These are phyloP conservation scores for Tillus elongatus DNA, from an alignment of 2,888 invertebrate genomes.

Conservation along the genomic window DNA sequence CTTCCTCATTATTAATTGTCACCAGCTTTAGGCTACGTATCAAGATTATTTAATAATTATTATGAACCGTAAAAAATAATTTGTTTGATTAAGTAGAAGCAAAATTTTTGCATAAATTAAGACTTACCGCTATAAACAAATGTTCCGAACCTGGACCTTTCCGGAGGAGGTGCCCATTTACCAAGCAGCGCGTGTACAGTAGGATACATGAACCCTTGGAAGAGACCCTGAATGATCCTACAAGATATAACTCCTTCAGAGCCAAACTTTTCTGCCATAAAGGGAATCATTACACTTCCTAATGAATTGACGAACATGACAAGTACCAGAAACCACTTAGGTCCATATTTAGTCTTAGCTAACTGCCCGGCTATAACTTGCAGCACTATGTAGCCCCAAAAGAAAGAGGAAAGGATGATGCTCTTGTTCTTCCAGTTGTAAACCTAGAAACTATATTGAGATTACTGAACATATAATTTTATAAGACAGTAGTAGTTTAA, in stretches of 20 bases:
- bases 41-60: no score
- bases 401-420: slow-evolving; percentile 58
- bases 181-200: slow-evolving; percentile 57
- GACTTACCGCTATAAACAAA: no score
- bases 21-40: no score
- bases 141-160: slow-evolving; percentile 55
- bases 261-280: slow-evolving; percentile 48
- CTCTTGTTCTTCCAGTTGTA: slow-evolving; percentile 45
- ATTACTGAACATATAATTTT: no score
- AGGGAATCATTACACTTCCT: slow-evolving; percentile 55
- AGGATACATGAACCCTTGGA: slow-evolving; percentile 59
- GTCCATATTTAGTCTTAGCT: slow-evolving; percentile 60
- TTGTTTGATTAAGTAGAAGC: no score
- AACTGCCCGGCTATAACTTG: slow-evolving; percentile 59
- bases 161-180: slow-evolving; percentile 58
- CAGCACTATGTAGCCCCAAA: slow-evolving; percentile 61
- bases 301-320: slow-evolving; percentile 50
- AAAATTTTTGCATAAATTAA: no score
- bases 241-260: slow-evolving; percentile 51
- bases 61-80: no score
- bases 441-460: slow-evolving; percentile 36
- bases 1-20: no score
- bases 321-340: slow-evolving; percentile 50
- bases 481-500: no score
- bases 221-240: slow-evolving; percentile 59